Evolutionary conservation across 2,113 vertebrate species (phyloP), one percentile per base, ranked within the genome.

Genomic region (Callionymus lyra): DNA sequence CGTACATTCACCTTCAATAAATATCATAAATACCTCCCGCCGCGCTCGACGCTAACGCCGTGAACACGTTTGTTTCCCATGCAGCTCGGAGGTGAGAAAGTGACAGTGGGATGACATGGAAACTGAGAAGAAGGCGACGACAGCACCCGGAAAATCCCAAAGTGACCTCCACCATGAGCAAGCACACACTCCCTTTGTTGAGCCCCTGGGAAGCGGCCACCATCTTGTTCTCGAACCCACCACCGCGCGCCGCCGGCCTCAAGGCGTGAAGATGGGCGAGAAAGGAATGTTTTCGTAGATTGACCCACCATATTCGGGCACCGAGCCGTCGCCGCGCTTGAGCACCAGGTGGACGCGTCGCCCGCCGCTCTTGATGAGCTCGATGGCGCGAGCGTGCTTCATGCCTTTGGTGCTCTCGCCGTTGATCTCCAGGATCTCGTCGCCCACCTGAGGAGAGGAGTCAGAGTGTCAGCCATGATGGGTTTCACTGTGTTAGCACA

Each of bases 221-320:
- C 52, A 32, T 27, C 21, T 4, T 27, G 21, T 27, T 27, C 45
- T 60, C 41, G 21, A 34, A 54, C 65, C 76, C 68, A 52, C 71
- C 74, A 63, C 63, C 50, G 62, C 66, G 66, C 71, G 48, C 46
- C 15, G 58, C 83, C 70, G 73, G 76, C 80, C n/a, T 98, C 92
- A 98, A 83, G 93, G 92, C 75, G 93, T 96, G 93, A 98, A 90
- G 91, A 91, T 90, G 85, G 93, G 88, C 78, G 94, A 94, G 87
- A 96, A 96, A 86, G 92, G 89, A 89, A 94, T 87, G 89, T 93
- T 98, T 92, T 98, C 93, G 89, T 93, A 96, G 93, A 97, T 92
- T 91, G 94, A 98, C 95, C 95, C 95, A 98, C 95, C 95, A 98
- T 98, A 98, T 96, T 98, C 95, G 39, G 95, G 95, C 84, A 98